Percentiles rank a stretch among this genome's conserved stretches.
These are phyloP conservation scores for Tragelaphus buxtoni DNA, from an alignment of 2,113 vertebrate species.

Conservation along the genomic window DNA sequence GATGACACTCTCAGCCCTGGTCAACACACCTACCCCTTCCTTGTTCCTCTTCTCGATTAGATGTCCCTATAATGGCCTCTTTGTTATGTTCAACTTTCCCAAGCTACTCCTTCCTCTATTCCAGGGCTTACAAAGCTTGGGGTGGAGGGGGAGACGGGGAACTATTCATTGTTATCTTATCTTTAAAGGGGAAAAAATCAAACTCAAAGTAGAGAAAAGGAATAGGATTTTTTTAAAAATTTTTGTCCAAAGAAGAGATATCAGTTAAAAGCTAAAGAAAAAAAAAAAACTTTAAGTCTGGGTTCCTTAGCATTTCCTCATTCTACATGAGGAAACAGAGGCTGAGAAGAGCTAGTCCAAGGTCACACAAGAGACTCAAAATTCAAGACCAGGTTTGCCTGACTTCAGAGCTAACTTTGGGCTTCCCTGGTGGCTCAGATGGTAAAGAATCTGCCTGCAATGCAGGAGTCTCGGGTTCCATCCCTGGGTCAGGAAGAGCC, in stretches of 20 bases:
- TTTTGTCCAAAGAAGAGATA: neutral
- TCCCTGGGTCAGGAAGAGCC: neutral
- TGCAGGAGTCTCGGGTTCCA: neutral
- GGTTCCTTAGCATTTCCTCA: neutral
- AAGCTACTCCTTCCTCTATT: neutral
- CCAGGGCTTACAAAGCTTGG: neutral
- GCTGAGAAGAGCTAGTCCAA: neutral
- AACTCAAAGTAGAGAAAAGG: neutral
- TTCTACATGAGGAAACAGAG: neutral
- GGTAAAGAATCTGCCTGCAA: neutral
- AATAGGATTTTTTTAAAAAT: neutral
- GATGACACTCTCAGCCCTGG: neutral
- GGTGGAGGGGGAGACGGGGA: neutral
- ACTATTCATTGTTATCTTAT: neutral
- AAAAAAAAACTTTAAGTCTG: neutral
- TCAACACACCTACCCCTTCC: neutral
- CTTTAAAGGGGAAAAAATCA: neutral
- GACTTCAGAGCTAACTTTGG: neutral
- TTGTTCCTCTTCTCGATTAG: neutral
- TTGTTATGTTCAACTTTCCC: neutral
- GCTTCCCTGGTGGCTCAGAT: neutral
- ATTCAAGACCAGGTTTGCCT: neutral
- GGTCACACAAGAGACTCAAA: neutral
- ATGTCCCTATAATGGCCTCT: neutral
- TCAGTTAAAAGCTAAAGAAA: neutral